Evolutionary conservation across 2,797 vertebrate genomes (phyloP).

Genomic region (Myotis vivesi): DNA sequence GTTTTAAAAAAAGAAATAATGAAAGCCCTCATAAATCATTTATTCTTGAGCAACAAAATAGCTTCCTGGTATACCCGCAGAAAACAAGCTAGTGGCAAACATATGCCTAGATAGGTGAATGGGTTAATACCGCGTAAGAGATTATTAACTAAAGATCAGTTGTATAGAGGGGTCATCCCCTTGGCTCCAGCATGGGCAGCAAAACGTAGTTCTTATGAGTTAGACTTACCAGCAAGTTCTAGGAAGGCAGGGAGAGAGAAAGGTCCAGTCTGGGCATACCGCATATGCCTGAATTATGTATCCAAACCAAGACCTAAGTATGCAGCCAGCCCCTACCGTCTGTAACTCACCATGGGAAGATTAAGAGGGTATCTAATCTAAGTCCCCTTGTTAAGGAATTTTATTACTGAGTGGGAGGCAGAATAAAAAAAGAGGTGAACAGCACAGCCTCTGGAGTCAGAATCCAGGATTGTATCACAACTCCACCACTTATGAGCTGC

Average conservation of each 20-base stretch:
- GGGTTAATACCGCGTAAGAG: not conserved
- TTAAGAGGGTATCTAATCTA: not conserved
- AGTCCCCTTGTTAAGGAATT: not conserved
- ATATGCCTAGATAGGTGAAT: not conserved
- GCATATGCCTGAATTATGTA: not conserved
- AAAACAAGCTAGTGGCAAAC: not conserved
- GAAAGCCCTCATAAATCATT: slow-evolving; percentile 4
- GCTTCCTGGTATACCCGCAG: not conserved
- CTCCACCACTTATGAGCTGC: not conserved
- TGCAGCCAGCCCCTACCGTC: not conserved
- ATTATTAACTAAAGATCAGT: not conserved
- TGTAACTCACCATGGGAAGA: not conserved
- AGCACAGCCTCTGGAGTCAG: not conserved
- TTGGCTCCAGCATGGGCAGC: not conserved
- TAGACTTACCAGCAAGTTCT: not conserved
- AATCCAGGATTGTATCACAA: not conserved
- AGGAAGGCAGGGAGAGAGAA: not conserved
- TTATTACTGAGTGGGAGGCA: not conserved
- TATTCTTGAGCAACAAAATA: not conserved
- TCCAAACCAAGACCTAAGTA: not conserved
- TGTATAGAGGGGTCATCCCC: not conserved
- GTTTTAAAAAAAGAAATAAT: not conserved
- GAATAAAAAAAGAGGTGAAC: not conserved
- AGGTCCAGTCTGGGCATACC: not conserved
- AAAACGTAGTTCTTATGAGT: not conserved